Evolutionary conservation across 2,797 vertebrate species (phyloP), one percentile per base, ranked within the genome.

Genomic region (Fistularia tabacaria): DNA sequence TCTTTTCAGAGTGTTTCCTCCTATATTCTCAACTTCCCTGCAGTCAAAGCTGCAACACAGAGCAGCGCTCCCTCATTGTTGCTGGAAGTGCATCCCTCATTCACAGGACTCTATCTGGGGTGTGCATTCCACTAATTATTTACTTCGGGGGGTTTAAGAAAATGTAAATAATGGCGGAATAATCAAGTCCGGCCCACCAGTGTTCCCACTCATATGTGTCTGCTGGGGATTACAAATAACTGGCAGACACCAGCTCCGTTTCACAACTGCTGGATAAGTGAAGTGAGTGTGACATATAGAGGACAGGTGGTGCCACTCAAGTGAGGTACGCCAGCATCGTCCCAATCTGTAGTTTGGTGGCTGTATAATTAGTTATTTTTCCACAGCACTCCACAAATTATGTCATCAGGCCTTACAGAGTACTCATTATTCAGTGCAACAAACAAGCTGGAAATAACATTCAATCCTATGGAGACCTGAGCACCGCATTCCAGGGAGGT

Each of bases 401-500:
- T 87, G 83, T 83, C 84, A 85, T 87, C 85, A 84, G 89, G 91
- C 92, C 90, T 92, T 94, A 91, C 91, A 71, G 66, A 74, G 61
- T 36, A 64, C 82, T 87, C 79, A 92, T 93, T 94, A 94, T 92
- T 92, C 91, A 91, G 80, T 84, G 91, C 87, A 92, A 89, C 91
- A 92, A 93, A 87, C 93, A 91, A 91, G 90, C 76, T 78, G 79
- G 81, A 87, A 88, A 87, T 81, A 86, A 82, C 75, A 74, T 48
- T 71, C 81, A 89, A 89, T 82, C 74, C 88, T 87, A 86, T 58
- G 69, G 86, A 90, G 87, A 89, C 81, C 64, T 46, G 75, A 69
- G 77, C 73, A 71, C 62, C 44, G 62, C 54, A 66, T 83, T 84
- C 81, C 79, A 77, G 76, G 69, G 82, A 87, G 85, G 72, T 79